Percentiles rank a stretch among this genome's conserved stretches.
phyloP scores from a whole-genome alignment of 2,888 invertebrate species.

The Pharmacophagus antenor region DNA sequence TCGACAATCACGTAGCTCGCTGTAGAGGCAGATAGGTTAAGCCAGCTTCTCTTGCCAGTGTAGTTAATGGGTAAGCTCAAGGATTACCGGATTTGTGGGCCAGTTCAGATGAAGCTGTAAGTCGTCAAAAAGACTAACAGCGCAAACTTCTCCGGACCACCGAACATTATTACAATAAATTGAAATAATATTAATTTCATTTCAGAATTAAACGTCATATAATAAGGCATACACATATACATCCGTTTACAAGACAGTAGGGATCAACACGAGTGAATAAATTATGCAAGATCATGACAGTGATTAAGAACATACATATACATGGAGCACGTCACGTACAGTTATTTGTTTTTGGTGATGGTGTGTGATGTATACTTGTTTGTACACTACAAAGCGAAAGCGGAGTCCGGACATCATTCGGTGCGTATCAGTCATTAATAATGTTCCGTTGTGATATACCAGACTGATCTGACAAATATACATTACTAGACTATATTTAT shows the following conservation, averaged over 20 bases:
- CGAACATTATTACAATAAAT: not conserved
- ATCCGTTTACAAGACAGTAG: not conserved
- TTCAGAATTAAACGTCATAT: not conserved
- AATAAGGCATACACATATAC: not conserved
- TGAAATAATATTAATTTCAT: not conserved
- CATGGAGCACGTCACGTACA: too few species aligned
- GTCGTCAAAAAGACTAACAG: too few species aligned
- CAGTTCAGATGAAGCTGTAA: too few species aligned
- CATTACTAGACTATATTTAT: too few species aligned
- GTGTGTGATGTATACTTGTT: not conserved
- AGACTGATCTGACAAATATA: too few species aligned
- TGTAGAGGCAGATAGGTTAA: too few species aligned
- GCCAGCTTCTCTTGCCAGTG: too few species aligned
- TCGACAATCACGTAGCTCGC: too few species aligned
- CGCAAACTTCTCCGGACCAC: too few species aligned
- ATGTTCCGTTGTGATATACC: not conserved
- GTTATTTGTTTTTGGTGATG: not conserved
- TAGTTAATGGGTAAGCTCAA: too few species aligned
- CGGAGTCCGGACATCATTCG: not conserved
- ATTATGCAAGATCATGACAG: not conserved
- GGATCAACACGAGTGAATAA: not conserved
- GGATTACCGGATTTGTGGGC: too few species aligned
- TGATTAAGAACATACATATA: slow-evolving; percentile 1
- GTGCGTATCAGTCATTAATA: not conserved
- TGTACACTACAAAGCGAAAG: not conserved